Evolutionary conservation across 92 coral and sea anemone genomes (phyloP).

Genomic region (Paragorgia papillata): DNA sequence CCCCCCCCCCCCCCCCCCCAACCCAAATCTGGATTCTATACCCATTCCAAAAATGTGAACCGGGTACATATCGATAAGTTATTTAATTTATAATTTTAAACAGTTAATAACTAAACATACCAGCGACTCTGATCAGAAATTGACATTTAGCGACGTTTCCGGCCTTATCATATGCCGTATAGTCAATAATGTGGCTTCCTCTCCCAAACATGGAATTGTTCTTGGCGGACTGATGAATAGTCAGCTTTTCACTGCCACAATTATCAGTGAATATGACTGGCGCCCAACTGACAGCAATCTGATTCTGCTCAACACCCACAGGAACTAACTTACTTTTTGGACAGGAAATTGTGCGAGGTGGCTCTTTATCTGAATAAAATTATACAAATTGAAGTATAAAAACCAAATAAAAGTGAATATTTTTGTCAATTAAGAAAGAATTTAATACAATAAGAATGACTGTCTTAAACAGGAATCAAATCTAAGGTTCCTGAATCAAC

Average conservation of each 20-base stretch:
- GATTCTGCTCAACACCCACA: constrained; percentile 3
- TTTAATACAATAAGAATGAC: no score
- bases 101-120: no score
- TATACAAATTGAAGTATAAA: neutral
- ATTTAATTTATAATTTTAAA: no score
- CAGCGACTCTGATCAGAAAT: constrained; percentile 67
- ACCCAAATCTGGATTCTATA: no score
- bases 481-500: no score
- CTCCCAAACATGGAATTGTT: constrained; percentile 69
- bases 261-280: constrained; percentile 79
- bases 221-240: constrained; percentile 60
- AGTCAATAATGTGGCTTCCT: constrained; percentile 67
- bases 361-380: constrained; percentile 67
- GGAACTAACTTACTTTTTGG: constrained; percentile 66
- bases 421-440: no score
- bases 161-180: constrained; percentile 73
- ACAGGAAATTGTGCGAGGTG: constrained; percentile 76
- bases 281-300: constrained; percentile 65
- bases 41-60: no score
- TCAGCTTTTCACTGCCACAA: constrained; percentile 62
- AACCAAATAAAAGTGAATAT: no score
- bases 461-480: no score
- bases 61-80: no score
- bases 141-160: constrained; percentile 65
- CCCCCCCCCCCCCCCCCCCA: no score